Conservation (phyloP, 2,888 invertebrate genomes). For the Seladonia tumulorum region DNA sequence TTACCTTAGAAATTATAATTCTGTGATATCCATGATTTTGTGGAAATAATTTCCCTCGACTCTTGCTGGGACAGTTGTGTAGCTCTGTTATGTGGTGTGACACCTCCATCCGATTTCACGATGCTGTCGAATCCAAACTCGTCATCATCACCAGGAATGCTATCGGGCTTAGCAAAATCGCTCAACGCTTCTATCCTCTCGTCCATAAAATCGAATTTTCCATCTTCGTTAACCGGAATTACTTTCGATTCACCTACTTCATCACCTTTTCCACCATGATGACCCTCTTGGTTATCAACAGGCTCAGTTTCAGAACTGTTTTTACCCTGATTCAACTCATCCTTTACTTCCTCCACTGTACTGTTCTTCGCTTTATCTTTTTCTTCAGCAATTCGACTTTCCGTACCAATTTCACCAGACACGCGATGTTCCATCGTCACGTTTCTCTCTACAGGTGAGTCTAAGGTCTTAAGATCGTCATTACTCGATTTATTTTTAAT, state of each 20-base stretch:
- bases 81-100: constrained; percentile 55
- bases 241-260: constrained; percentile 27
- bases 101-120: constrained; percentile 62
- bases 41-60: constrained; percentile 69
- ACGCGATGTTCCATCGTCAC: constrained; percentile 74
- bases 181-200: constrained; percentile 60
- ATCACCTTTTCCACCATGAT: not conserved
- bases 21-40: constrained; percentile 74
- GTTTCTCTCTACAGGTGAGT: constrained; percentile 62
- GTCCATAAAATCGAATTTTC: constrained; percentile 29
- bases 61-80: constrained; percentile 71
- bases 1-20: constrained; percentile 72
- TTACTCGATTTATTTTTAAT: not conserved
- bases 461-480: not conserved
- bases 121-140: constrained; percentile 31
- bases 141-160: constrained; percentile 34
- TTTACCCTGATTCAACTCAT: constrained; percentile 18
- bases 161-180: constrained; percentile 36
- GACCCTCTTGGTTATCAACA: constrained; percentile 66
- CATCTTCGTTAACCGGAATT: not conserved
- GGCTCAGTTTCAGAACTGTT: constrained; percentile 62
- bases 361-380: constrained; percentile 3
- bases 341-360: not conserved
- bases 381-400: constrained; percentile 65
- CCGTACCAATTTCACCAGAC: constrained; percentile 74